Conservation (phyloP, 2,888 invertebrate genomes). For the Cylindroiulus punctatus region DNA sequence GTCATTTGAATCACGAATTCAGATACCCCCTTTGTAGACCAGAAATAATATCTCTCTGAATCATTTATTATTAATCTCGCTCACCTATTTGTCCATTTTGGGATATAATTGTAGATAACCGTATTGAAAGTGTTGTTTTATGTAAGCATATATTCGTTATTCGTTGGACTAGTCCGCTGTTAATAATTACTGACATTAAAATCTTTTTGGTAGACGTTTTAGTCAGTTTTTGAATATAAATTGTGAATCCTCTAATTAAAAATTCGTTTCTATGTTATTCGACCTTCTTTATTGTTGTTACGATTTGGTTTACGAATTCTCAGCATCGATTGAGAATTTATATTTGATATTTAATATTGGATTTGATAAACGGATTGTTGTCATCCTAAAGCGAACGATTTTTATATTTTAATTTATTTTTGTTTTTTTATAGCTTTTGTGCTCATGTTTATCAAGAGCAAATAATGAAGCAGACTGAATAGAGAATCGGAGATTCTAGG, state of each 20-base stretch:
- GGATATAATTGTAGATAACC: constrained; percentile 23
- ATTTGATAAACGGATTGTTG: too few relatives aligned
- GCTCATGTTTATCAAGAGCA: background rate
- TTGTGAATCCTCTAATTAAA: constrained; percentile 19
- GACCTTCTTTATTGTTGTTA: background rate
- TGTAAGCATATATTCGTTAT: background rate
- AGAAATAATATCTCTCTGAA: background rate
- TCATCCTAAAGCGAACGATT: background rate
- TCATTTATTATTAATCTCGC: background rate
- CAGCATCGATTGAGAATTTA: too few relatives aligned
- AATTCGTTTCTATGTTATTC: constrained; percentile 5
- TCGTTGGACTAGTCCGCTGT: constrained; percentile 23
- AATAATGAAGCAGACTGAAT: background rate
- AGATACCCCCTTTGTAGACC: background rate
- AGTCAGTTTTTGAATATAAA: constrained; percentile 13
- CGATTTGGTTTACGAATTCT: too few relatives aligned
- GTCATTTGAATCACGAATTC: background rate
- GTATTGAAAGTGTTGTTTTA: constrained; percentile 40
- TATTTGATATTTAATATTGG: too few relatives aligned
- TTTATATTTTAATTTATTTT: background rate
- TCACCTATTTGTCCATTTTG: background rate
- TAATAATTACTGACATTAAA: constrained; percentile 25
- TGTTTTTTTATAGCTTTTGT: background rate
- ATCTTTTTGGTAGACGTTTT: constrained; percentile 16
- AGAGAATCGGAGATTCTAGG: background rate